Evolutionary conservation across 2,888 invertebrate genomes (phyloP).

Genomic region (Leptura quadrifasciata): DNA sequence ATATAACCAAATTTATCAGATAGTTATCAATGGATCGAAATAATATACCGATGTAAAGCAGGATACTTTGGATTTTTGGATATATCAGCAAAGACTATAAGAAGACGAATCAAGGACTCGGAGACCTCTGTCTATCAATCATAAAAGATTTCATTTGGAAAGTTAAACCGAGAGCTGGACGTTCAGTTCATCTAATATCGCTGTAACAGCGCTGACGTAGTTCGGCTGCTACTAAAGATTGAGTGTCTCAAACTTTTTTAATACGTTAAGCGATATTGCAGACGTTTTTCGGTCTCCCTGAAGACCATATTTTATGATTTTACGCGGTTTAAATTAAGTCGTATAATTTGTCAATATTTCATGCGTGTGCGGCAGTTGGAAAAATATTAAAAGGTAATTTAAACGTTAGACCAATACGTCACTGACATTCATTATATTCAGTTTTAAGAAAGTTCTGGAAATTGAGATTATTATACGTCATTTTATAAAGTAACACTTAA

Average conservation of each 20-base stretch:
- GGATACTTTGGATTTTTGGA: conserved; percentile 20
- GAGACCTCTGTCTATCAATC: conserved; percentile 65
- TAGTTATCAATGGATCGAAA: conserved; percentile 41
- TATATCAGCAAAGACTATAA: conserved; percentile 29
- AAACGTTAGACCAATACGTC: conserved; percentile 8
- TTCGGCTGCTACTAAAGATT: conserved; percentile 57
- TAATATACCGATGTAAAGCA: conserved; percentile 25
- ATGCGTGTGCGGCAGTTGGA: conserved; percentile 43
- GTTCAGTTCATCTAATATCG: conserved; percentile 59
- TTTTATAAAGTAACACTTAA: background rate
- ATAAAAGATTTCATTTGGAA: conserved; percentile 67
- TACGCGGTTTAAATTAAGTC: conserved; percentile 35
- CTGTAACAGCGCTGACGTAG: conserved; percentile 60
- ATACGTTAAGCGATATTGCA: conserved; percentile 47
- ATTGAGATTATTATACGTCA: background rate
- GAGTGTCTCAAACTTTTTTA: conserved; percentile 62
- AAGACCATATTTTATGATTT: conserved; percentile 30
- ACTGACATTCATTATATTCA: background rate
- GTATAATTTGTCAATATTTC: conserved; percentile 47
- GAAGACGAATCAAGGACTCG: conserved; percentile 43
- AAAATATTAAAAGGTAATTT: conserved; percentile 13
- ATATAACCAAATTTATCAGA: conserved; percentile 53
- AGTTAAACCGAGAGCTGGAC: conserved; percentile 56
- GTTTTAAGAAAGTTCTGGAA: background rate
- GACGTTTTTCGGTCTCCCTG: conserved; percentile 31